These are phyloP conservation scores for Polymixis lichenea DNA, from an alignment of 2,888 invertebrate species.

Conservation along the genomic window DNA sequence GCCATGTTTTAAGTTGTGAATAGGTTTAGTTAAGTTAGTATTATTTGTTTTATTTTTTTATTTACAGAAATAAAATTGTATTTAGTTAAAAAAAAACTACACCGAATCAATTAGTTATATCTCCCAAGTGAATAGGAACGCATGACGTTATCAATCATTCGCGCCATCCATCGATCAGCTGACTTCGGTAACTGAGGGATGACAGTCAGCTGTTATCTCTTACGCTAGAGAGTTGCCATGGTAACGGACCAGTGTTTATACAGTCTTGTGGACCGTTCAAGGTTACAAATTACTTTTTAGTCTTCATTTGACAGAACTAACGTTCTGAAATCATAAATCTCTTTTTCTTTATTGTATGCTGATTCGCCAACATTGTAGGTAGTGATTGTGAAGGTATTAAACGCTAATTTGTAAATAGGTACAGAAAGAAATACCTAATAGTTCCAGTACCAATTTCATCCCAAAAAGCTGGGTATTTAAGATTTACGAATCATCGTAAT, in stretches of 20 bases:
- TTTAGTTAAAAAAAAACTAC: no score
- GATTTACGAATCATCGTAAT: not conserved
- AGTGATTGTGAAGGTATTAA: not conserved
- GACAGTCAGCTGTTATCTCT: constrained; percentile 44
- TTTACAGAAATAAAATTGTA: no score
- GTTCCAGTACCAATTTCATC: not conserved
- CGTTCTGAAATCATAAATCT: not conserved
- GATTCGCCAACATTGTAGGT: not conserved
- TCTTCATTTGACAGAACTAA: not conserved
- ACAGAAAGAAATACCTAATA: not conserved
- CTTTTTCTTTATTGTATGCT: not conserved
- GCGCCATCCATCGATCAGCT: constrained; percentile 43
- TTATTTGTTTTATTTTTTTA: no score
- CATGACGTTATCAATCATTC: constrained; percentile 26
- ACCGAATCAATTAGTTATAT: constrained; percentile 20
- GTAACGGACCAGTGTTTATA: constrained; percentile 34
- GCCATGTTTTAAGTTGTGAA: no score
- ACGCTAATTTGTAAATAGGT: not conserved
- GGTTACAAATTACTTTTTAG: not conserved
- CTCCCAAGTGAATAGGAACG: not conserved
- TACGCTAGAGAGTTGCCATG: constrained; percentile 44
- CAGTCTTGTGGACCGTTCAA: not conserved
- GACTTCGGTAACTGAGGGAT: constrained; percentile 22
- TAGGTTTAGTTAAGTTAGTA: no score
- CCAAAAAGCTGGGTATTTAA: no score